A percentile compares a stretch with the other conserved stretches of the same genome.
Conservation (phyloP, 2,888 invertebrate species). For the Parochlus steinenii region DNA sequence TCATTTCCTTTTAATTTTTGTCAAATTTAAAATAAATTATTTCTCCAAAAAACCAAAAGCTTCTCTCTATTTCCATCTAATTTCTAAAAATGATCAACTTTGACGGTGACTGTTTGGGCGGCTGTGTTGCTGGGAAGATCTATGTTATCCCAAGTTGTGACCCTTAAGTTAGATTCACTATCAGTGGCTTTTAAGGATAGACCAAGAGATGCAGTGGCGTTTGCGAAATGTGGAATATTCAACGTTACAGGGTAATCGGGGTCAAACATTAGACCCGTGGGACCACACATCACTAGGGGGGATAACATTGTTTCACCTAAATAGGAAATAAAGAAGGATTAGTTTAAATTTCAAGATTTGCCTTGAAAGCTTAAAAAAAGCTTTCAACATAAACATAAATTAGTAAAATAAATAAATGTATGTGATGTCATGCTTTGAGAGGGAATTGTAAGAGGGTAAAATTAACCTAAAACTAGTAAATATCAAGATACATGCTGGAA, state of each 20-base stretch:
- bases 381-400: background rate
- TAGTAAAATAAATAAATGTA: background rate
- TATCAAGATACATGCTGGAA: too few relatives aligned
- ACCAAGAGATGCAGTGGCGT: conserved; percentile 58
- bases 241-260: conserved; percentile 84
- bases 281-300: conserved; percentile 92
- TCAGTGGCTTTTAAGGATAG: conserved; percentile 65
- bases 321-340: conserved; percentile 14
- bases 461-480: conserved; percentile 5
- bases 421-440: conserved; percentile 10
- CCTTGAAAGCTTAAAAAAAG: conserved; percentile 17
- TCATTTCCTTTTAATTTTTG: too few relatives aligned
- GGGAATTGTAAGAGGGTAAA: conserved; percentile 3
- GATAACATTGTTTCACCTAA: conserved; percentile 87
- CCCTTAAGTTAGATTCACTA: conserved; percentile 58
- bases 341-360: conserved; percentile 17
- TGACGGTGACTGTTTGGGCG: conserved; percentile 74
- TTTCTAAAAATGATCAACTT: conserved; percentile 76
- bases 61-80: too few relatives aligned
- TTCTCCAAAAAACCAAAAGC: too few relatives aligned
- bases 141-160: conserved; percentile 74
- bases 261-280: conserved; percentile 77
- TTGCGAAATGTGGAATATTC: conserved; percentile 74
- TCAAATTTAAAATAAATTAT: too few relatives aligned
- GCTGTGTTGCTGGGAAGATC: conserved; percentile 68